Base-by-base conservation (phyloP, 2,888 invertebrate genomes). In the Drosophila anomalipes region DNA sequence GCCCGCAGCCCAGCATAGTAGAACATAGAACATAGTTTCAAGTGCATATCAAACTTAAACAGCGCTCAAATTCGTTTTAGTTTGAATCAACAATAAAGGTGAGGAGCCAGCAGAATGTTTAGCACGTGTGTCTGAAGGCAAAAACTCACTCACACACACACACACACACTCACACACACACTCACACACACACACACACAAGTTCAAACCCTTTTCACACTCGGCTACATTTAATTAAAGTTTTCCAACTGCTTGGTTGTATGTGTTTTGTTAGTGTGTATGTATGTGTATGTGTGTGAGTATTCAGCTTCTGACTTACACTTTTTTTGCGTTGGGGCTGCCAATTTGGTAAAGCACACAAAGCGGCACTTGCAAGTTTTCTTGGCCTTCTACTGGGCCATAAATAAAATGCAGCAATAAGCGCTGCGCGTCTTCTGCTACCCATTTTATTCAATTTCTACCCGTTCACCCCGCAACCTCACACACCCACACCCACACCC, bases 371-470 rank as follows among this genome's bases (percentile, higher is more conserved):
- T 58, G 69, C 67, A 81, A 82, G 82, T 84, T 84, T 81, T 82
- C 85, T 84, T 81, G 75, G 79, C 82, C 85, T 84, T 81, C 79
- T 76, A 73, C 61, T 75, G 56, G 49, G 72, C 74, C 74, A 86
- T 84, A 84, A 84, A 84, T 84, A 84, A 84, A 84, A 79, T 77
- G 81, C 83, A 83, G 81, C 83, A 84, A 86, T 81, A 81, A 81
- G 79, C 74, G 67, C 58, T 39, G 16, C 63, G 71, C 49, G 56
- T 51, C 65, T 58, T n/a, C 37, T 12, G 57, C 57, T 58, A 19
- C 68, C 59, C 30, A 28, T 66, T 37, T n/a, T 58, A 53, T 30
- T 44, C 56, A 58, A 57, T 39, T 63, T 61, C 56, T 22, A 52
- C 44, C n/a, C 26, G 41, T 41, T 22, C 44, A 9, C 47, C 26